Base-by-base conservation (phyloP, 2,888 invertebrate genomes). In the Drosophila incognita region DNA sequence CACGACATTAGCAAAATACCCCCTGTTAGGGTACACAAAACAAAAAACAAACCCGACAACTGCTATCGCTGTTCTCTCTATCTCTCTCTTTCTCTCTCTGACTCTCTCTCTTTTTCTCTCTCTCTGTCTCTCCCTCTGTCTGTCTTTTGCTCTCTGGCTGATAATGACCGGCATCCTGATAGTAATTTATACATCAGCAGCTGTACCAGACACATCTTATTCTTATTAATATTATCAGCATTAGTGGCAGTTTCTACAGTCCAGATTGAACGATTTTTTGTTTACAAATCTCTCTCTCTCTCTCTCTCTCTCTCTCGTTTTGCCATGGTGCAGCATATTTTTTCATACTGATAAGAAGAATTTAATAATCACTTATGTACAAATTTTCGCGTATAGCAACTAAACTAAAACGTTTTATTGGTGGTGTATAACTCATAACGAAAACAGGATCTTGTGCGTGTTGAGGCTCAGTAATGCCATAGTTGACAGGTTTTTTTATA, bases 151-250 rank as follows among this genome's bases (percentile, higher is more conserved):
- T 29, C 57, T 56, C 54, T 67, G 66, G 46, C 52, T 72, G 83
- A 83, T 83, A 77, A 81, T 81, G 62, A 67, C 31, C 61, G 46
- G 69, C 64, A 42, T 81, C 72, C 80, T 82, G 81, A 85, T 82
- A 90, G 76, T 85, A 90, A 89, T 86, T 90, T 90, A 89, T 88
- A 80, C 90, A 81, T 79, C 82, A 79, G 79, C 71, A 74, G 84
- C 85, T 89, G 87, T 84, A 83, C 84, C 84, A 67, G 56, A 46
- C 18, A 57, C 69, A 35, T 51, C 29, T n/a, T 27, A 13, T 21
- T 56, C 24, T 60, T 60, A 58, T 49, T n/a, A 38, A 24, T 31
- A 62, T 29, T 74, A 74, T 59, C 63, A 62, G 48, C 48, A 31
- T 56, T 58, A 56, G 38, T 48, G 63, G 36, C 40, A 21, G 40